Base-by-base conservation (phyloP, 2,888 invertebrate species). In the Mamestra brassicae region DNA sequence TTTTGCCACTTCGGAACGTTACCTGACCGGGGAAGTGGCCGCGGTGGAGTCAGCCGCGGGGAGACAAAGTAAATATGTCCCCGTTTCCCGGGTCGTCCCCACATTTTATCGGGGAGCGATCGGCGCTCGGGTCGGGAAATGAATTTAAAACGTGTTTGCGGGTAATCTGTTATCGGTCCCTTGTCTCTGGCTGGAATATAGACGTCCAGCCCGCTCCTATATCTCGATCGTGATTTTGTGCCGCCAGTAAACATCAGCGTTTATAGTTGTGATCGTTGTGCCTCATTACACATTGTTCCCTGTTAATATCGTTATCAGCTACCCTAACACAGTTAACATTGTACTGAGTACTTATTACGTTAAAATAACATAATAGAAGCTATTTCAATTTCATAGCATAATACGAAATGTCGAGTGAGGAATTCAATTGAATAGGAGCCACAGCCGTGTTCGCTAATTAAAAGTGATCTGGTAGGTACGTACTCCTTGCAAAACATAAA, bases 101-200 rank as follows among this genome's bases (percentile, higher is more conserved):
- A 95, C 96, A 95, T 96, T 96, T 96, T 96, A 96, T 96, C 96
- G 95, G 94, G 93, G 94, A 94, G 94, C 95, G 96, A 96, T 96
- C 96, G 96, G 94, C 92, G 94, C 94, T 93, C 93, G 96, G 96
- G 96, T 95, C 95, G 96, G 96, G 95, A 95, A 96, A 96, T 96
- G 96, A 96, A 96, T 96, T 96, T 96, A 96, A 96, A 96, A 96
- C 96, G 96, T 96, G 96, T 96, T 96, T 96, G 96, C 94, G 96
- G 96, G 96, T 96, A 96, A 96, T 96, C 96, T 96, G 96, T 96
- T 96, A 96, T 96, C 96, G 96, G 96, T 95, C 96, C 96, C 96
- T 95, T 96, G 96, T 96, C 95, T 95, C 95, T 92, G 91, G 92
- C 92, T 91, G 90, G 94, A 95, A 96, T 95, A 95, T 95, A 96